These are phyloP conservation scores for Noturus placidus DNA, from an alignment of 2,113 vertebrate species.

Conservation along the genomic window DNA sequence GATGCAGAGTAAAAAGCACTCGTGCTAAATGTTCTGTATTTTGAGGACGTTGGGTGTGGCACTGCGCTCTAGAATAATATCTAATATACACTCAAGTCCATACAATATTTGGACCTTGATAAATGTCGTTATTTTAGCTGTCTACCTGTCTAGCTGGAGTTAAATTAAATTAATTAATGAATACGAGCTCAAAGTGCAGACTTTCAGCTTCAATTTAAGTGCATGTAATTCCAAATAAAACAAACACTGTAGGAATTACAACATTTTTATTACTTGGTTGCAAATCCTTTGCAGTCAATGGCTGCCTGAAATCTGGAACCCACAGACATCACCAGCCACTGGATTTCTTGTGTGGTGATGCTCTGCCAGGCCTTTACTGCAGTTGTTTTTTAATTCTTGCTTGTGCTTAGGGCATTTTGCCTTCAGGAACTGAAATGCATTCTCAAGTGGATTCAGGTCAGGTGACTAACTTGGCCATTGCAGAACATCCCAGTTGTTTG, in stretches of 20 bases:
- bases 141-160: background rate
- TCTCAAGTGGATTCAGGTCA: background rate
- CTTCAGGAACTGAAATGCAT: background rate
- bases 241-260: background rate
- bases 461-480: background rate
- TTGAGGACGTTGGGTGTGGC: background rate
- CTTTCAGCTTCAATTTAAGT: background rate
- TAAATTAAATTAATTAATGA: background rate
- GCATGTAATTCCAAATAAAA: background rate
- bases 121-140: background rate
- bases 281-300: background rate
- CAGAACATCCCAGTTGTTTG: background rate
- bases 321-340: background rate
- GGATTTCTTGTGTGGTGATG: background rate
- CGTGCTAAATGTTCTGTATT: background rate
- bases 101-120: background rate
- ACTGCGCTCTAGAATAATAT: background rate
- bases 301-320: background rate
- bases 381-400: background rate
- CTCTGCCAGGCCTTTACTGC: background rate
- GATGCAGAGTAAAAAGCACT: background rate
- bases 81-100: background rate
- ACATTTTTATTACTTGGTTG: background rate
- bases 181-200: background rate
- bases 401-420: background rate